Evolutionary conservation across 1,140 invertebrate genomes (phyloP).

Genomic region (Rhagoletis zephyria): DNA sequence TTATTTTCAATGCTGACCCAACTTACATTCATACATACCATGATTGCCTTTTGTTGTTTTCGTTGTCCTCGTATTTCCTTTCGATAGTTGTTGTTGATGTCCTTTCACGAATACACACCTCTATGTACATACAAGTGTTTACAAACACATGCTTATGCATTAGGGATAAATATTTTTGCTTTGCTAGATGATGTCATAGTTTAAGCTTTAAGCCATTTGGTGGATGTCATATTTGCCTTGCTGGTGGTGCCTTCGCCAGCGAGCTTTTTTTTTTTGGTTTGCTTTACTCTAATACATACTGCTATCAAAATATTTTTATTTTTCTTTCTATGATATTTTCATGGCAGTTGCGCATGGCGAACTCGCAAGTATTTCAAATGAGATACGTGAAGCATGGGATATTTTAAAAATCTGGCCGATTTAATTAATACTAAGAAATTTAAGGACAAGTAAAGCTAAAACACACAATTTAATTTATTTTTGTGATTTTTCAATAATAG

Average conservation of each 20-base stretch:
- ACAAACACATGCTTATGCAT: not conserved
- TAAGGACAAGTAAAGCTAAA: no score
- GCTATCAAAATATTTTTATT: no score
- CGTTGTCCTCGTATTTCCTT: not conserved
- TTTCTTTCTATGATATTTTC: no score
- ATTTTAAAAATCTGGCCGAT: no score
- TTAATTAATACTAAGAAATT: no score
- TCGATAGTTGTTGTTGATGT: not conserved
- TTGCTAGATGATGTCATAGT: slow-evolving; percentile 30
- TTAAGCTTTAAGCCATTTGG: not conserved
- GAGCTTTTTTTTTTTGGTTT: not conserved
- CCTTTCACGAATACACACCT: not conserved
- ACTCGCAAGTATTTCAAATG: no score
- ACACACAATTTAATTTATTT: no score
- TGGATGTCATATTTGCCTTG: not conserved
- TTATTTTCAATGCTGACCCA: slow-evolving; percentile 8
- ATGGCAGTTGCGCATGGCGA: no score
- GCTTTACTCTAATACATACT: no score
- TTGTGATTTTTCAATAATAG: no score
- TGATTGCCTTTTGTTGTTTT: not conserved
- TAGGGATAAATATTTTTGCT: not conserved
- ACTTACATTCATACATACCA: not conserved
- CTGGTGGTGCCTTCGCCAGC: not conserved
- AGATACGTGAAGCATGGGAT: no score
- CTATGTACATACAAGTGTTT: not conserved